Base-by-base conservation (phyloP, 2,797 vertebrate species). In the Simalia tracyae region DNA sequence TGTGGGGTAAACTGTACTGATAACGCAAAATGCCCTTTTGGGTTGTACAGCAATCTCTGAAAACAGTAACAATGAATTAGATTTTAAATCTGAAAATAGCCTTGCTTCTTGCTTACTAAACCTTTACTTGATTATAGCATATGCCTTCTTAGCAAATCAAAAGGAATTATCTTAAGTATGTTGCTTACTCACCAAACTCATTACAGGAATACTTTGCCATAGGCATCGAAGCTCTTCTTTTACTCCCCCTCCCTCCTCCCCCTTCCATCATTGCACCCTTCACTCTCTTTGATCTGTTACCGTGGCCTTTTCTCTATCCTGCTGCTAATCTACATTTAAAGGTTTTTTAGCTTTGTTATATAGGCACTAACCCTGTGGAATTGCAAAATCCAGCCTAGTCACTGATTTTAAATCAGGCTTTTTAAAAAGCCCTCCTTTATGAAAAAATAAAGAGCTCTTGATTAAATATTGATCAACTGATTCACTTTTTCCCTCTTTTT, bases 111-210 rank as follows among this genome's bases (percentile, higher is more conserved):
- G 90, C 93, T 93, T 95, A 93, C 93, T 95, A 97, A 97, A 95
- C 88, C 84, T 84, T 97, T 95, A 94, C 92, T 94, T 97, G 95
- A 96, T 97, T 97, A 93, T 94, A 95, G 94, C 94, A 97, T 97
- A 97, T 96, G 92, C 94, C 95, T 97, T 96, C 95, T 97, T 96
- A 96, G 94, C 89, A 95, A 97, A 97, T 97, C 96, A 97, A 95
- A 97, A 97, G 91, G 66, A 96, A 93, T 19, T 90, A 93, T 96
- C 96, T 96, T 95, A 96, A 96, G 95, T 95, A 96, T 93, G 92
- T 84, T 96, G 95, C 96, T 97, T 97, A 96, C 96, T 97, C 97
- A 96, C 96, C 96, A 96, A 97, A 96, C 97, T 97, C 96, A 97
- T 97, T 97, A 98, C 95, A 93, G 92, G 96, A 97, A 97, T 97